Base-by-base conservation (phyloP, 1,140 invertebrate genomes). In the Drosophila carrolli region DNA sequence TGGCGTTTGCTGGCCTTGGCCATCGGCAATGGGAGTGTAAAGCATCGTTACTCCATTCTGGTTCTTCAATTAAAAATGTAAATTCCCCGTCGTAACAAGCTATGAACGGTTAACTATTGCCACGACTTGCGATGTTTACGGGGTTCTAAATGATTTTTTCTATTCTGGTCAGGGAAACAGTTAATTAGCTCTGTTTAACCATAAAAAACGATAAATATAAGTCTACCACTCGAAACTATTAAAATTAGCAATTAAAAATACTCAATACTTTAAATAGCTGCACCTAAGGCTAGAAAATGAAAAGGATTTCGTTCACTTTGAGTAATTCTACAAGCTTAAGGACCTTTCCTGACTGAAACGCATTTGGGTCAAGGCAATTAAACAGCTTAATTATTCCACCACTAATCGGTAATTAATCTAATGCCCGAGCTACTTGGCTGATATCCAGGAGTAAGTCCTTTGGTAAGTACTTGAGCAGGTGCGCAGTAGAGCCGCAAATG, bases 21-120 rank as follows among this genome's bases (percentile, higher is more conserved):
- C 13, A 38, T 50, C 56, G 37, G 13, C 10, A 38, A 40, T 55
- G 61, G 29, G 8, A 50, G 19, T 19, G 16, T 4, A 16, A 58
- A 78, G 61, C 53, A 41, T 71, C 41, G 67, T 71, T 70, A 72
- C 55, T 61, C 50, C 35, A 38, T 53, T 77, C 57, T 56, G 11
- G 67, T 74, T 85, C 44, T 71, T 85, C 60, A 85, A 85, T 85
- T 85, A 66, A 76, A 80, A 85, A 84, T 84, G 77, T 68, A 68
- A 85, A 84, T 80, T 47, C 19, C 19, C 40, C n/a, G 9, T 29
- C 11, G 7, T 8, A 37, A 27, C 14, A 35, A 23, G 16, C 32
- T 50, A n/a, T 3, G 23, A 55, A 55, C 14, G 19, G 8, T 9
- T 16, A 55, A 5, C 9, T 16, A 55, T 5, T 47, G 46, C 46